These are phyloP conservation scores for Neogale vison DNA, from an alignment of 2,113 vertebrate genomes.

Conservation along the genomic window DNA sequence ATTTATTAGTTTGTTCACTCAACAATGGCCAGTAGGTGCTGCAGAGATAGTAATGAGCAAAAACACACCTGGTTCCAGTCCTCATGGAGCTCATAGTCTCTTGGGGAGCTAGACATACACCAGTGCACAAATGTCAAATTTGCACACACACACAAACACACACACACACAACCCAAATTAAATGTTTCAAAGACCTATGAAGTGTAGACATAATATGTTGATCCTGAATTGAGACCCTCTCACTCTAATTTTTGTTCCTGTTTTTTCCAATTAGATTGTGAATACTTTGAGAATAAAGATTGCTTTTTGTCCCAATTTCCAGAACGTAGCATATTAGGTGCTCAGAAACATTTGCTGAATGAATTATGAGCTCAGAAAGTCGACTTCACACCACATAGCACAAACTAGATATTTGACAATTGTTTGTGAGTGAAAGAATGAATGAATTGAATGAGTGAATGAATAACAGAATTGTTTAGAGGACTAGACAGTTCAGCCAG, in stretches of 20 bases:
- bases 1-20: background rate
- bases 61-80: background rate
- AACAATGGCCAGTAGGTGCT: background rate
- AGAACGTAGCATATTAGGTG: background rate
- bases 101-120: background rate
- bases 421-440: background rate
- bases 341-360: background rate
- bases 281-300: background rate
- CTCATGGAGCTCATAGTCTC: background rate
- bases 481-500: background rate
- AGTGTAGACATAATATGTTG: background rate
- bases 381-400: background rate
- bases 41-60: background rate
- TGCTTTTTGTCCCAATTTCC: background rate
- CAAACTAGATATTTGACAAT: background rate
- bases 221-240: background rate
- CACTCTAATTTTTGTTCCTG: background rate
- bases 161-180: background rate
- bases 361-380: background rate
- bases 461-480: background rate
- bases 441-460: background rate
- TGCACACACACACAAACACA: background rate
- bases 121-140: background rate
- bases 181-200: background rate
- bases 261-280: background rate